Base-by-base conservation (phyloP, 2,888 invertebrate species). In the Epistrophe grossulariae region DNA sequence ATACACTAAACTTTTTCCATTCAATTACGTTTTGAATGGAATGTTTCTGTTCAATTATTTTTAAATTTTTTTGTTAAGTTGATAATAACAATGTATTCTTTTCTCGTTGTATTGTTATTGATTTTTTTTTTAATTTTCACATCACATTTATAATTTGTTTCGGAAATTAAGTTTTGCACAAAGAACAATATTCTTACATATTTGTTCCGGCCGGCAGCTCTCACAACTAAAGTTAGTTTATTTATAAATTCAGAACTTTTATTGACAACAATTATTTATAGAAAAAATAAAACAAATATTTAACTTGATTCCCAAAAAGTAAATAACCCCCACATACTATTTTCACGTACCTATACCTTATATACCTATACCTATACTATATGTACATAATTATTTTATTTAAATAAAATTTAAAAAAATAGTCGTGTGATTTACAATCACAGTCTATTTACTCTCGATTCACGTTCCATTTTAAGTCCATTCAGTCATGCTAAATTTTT, bases 401-500 rank as follows among this genome's bases (percentile, higher is more conserved):
- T 68, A 52, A 55, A 40, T 31, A 55, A 40, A 70, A 10, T n/a
- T n/a, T n/a, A n/a, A n/a, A 40, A 28, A 31, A 28, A 3, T 31
- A 50, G 19, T 68, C 68, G 35, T 50, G 35, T 38, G 50, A 4
- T 50, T 68, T 15, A 70, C 52, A 70, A 38, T 55, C 15, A 50
- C 9, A 55, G 24, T 7, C 28, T 40, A 70, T 70, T 70, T 43
- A 43, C 24, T 70, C 55, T n/a, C 55, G 17, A 55, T 43, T 40
- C 70, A 70, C 70, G 70, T 62, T 17, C 43, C n/a, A 24, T 28
- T 40, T 40, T 55, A 40, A 55, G 11, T 40, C 55, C 40, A 55
- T 55, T 28, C 40, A 40, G 8, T 55, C 55, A 55, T 55, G 35
- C 55, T 6, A n/a, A 55, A 43, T 55, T 28, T 40, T 55, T 70